These are phyloP conservation scores for Bujurquina vittata DNA, from an alignment of 2,113 vertebrate species.

Conservation along the genomic window DNA sequence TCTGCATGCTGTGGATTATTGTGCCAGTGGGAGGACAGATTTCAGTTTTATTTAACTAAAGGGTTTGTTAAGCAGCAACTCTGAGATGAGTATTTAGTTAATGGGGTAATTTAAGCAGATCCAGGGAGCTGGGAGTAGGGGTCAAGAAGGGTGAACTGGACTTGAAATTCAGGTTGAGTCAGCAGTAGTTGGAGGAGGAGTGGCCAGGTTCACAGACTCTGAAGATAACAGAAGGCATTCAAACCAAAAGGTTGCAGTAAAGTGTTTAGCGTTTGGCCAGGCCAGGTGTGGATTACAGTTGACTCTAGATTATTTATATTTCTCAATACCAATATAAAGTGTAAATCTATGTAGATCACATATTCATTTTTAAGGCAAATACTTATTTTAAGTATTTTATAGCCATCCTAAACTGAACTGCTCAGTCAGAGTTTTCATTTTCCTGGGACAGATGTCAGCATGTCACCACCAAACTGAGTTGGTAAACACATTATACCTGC, in stretches of 20 bases:
- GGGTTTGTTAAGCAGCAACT: conserved; percentile 53
- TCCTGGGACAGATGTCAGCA: background rate
- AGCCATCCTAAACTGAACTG: background rate
- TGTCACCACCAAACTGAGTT: background rate
- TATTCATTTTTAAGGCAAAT: background rate
- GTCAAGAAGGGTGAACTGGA: background rate
- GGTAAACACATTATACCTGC: background rate
- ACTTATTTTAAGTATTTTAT: background rate
- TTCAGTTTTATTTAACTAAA: conserved; percentile 58
- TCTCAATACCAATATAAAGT: background rate
- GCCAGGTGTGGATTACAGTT: background rate
- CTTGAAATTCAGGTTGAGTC: conserved; percentile 6
- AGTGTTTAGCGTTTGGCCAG: background rate
- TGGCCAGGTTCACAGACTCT: background rate
- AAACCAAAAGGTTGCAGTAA: background rate
- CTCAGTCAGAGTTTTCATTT: background rate
- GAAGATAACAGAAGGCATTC: conserved; percentile 12
- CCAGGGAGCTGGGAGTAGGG: background rate
- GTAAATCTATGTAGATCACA: background rate
- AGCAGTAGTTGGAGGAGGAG: background rate
- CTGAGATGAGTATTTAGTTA: conserved; percentile 56
- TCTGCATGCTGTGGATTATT: background rate
- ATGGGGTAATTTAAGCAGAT: conserved; percentile 38
- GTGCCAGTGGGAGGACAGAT: conserved; percentile 7
- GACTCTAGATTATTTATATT: background rate